Conservation (phyloP, 2,113 vertebrate genomes). For the Saimiri boliviensis region DNA sequence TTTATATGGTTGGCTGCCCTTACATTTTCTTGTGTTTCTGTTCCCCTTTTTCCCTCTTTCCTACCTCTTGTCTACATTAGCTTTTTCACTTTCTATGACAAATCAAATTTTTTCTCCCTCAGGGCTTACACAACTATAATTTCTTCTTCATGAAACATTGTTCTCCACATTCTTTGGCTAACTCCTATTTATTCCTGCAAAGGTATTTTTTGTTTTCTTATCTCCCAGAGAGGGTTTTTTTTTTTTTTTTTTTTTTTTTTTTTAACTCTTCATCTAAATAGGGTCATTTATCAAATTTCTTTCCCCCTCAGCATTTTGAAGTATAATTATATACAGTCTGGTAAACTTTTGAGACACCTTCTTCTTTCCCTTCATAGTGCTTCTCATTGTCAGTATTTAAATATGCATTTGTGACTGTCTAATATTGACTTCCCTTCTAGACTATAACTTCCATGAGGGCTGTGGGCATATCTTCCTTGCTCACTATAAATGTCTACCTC, state of each 20-base stretch:
- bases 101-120: not conserved
- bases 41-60: not conserved
- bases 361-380: not conserved
- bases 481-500: not conserved
- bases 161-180: not conserved
- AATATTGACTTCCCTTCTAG: not conserved
- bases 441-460: not conserved
- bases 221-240: not conserved
- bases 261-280: slow-evolving; percentile 7
- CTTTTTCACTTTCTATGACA: not conserved
- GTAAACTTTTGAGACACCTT: not conserved
- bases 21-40: not conserved
- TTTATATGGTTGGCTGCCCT: not conserved
- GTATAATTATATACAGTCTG: not conserved
- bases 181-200: not conserved
- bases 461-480: not conserved
- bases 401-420: not conserved
- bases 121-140: not conserved
- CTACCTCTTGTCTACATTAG: not conserved
- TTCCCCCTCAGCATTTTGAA: not conserved
- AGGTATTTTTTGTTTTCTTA: not conserved
- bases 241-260: not conserved
- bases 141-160: not conserved
- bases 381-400: not conserved
- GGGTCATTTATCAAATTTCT: not conserved